Base-by-base conservation (phyloP, 2,888 invertebrate species). In the Cordilura impudica region DNA sequence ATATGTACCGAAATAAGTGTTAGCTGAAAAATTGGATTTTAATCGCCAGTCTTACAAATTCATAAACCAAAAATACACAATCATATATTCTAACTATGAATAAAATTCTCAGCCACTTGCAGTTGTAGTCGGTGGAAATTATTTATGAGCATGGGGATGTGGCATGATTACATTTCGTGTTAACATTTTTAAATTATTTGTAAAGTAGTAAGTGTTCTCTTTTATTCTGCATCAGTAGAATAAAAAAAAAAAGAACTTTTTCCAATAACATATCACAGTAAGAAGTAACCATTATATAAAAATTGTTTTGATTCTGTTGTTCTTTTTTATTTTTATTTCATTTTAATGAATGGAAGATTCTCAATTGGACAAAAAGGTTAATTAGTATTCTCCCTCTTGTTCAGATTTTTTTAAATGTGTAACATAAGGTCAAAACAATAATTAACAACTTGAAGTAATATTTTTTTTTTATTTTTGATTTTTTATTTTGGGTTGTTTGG, bases 161-260 rank as follows among this genome's bases (percentile, higher is more conserved):
- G 67, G 71, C 75, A 72, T 63, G 75, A 71, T 75, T 35, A 71
- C 61, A 61, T 67, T 71, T 74, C 78, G 69, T 78, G 73, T 73
- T 73, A 78, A 69, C 56, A 69, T 53, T 73, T 69, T 69, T 53
- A 70, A 73, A 70, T 73, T 73, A 70, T 70, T 69, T 12, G 45
- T 49, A 65, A 60, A 60, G 58, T 69, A 56, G 72, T 72, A 67
- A 67, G 51, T 60, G 21, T 73, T 58, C 16, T 39, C n/a, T 60
- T 70, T 51, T 60, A 3, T 14, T 10, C 39, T 23, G 39, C 49
- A n/a, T n/a, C n/a, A n/a, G n/a, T n/a, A 19, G 54, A 56, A 45
- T 31, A 14, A 10, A 18, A 14, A 23, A 4, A 43, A 69, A 56
- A 61, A 54, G n/a, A 67, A 18, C 21, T 14, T 54, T 54, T 53